These are phyloP conservation scores for Catocala fraxini DNA, from an alignment of 2,888 invertebrate genomes.

Conservation along the genomic window DNA sequence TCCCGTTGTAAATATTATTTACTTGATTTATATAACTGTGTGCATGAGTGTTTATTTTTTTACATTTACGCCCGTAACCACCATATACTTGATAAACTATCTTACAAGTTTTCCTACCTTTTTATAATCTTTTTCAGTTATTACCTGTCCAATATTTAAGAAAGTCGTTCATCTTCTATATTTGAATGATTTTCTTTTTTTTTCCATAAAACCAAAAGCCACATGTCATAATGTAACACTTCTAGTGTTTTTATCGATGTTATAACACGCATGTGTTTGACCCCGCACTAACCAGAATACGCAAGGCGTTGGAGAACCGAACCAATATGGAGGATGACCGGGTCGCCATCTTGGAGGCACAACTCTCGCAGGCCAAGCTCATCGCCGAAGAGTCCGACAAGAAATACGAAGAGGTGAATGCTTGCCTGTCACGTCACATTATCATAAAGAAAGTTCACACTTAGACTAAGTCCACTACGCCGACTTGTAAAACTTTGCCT, in stretches of 20 bases:
- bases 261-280: conserved; percentile 87
- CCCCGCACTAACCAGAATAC: conserved; percentile 92
- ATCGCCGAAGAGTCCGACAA: conserved; percentile 99
- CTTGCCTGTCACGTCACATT: conserved; percentile 58
- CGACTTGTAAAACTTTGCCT: not conserved
- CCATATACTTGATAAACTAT: conserved; percentile 68
- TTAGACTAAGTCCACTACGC: not conserved
- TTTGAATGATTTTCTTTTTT: conserved; percentile 36
- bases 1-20: conserved; percentile 47
- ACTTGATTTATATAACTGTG: conserved; percentile 50
- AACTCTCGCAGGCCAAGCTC: conserved; percentile 99
- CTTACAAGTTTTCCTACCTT: conserved; percentile 36
- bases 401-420: conserved; percentile 99
- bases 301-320: conserved; percentile 99
- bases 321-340: conserved; percentile 99
- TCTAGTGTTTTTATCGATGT: conserved; percentile 70
- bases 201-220: conserved; percentile 35
- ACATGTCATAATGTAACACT: conserved; percentile 49
- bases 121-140: conserved; percentile 40
- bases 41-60: conserved; percentile 73
- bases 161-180: conserved; percentile 41
- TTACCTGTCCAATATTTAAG: conserved; percentile 25
- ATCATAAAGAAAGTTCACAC: conserved; percentile 15
- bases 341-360: conserved; percentile 98
- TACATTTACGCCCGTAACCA: conserved; percentile 73